These are phyloP conservation scores for Phaedon cochleariae DNA, from an alignment of 2,888 invertebrate species.

Conservation along the genomic window DNA sequence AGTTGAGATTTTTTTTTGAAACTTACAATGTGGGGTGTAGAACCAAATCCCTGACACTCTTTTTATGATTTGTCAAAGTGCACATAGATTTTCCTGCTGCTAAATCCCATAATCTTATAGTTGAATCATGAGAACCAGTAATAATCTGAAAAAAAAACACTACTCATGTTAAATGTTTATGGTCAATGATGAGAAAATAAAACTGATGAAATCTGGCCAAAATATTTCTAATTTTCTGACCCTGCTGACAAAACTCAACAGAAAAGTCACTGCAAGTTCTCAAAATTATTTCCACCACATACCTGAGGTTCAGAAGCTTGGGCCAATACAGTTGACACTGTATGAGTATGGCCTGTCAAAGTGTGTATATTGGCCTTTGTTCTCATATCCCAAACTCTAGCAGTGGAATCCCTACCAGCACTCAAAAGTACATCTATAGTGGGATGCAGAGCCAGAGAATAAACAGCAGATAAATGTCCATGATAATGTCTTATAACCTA, in stretches of 20 bases:
- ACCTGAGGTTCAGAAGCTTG: constrained; percentile 89
- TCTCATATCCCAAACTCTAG: constrained; percentile 98
- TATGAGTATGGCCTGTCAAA: constrained; percentile 94
- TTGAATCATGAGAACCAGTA: constrained; percentile 95
- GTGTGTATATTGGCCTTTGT: constrained; percentile 99
- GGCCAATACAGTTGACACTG: constrained; percentile 92
- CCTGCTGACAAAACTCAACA: too few relatives aligned
- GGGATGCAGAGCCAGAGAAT: constrained; percentile 92
- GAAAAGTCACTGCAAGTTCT: too few relatives aligned
- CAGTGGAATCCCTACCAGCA: constrained; percentile 95
- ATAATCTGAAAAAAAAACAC: constrained; percentile 71
- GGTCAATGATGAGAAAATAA: too few relatives aligned
- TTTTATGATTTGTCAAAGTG: constrained; percentile 98
- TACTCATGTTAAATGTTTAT: too few relatives aligned
- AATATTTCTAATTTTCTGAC: too few relatives aligned
- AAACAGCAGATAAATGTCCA: constrained; percentile 97
- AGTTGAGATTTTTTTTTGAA: too few relatives aligned
- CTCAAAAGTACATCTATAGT: constrained; percentile 93
- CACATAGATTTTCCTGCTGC: constrained; percentile 94
- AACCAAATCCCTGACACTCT: constrained; percentile 84
- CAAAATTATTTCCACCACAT: not conserved
- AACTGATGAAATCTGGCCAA: too few relatives aligned
- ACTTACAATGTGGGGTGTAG: constrained; percentile 77
- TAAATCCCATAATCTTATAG: constrained; percentile 96
- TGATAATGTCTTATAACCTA: constrained; percentile 97